Percentiles rank a stretch among this genome's conserved stretches.
These are phyloP conservation scores for Apamea epomidion DNA, from an alignment of 2,888 invertebrate species.

Conservation along the genomic window DNA sequence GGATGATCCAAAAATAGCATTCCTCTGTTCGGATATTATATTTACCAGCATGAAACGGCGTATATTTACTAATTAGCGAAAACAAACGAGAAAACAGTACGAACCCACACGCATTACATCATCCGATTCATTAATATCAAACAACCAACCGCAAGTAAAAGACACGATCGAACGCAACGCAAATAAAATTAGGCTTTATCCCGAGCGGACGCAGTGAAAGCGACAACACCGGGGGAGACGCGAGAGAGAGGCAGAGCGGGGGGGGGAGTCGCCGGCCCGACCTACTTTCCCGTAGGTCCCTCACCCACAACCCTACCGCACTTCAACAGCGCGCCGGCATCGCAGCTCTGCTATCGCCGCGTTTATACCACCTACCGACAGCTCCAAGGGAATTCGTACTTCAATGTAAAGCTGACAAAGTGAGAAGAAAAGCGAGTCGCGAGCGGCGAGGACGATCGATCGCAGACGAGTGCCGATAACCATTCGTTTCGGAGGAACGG, in stretches of 20 bases:
- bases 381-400: conserved; percentile 77
- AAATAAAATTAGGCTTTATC: conserved; percentile 88
- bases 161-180: conserved; percentile 83
- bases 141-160: conserved; percentile 75
- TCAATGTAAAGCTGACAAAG: conserved; percentile 78
- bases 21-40: neutral
- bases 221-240: conserved; percentile 78
- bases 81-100: conserved; percentile 5
- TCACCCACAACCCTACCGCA: conserved; percentile 74
- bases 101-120: conserved; percentile 56
- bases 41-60: neutral
- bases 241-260: conserved; percentile 46
- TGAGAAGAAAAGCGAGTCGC: conserved; percentile 73
- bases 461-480: conserved; percentile 74
- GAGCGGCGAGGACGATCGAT: conserved; percentile 76
- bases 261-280: conserved; percentile 75
- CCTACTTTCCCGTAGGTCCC: conserved; percentile 83
- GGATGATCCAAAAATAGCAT: neutral
- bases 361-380: conserved; percentile 71
- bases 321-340: conserved; percentile 69
- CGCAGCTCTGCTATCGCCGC: conserved; percentile 73
- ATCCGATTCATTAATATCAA: conserved; percentile 74
- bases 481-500: conserved; percentile 70
- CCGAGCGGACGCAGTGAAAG: conserved; percentile 83
- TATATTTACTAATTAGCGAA: conserved; percentile 32